A percentile compares a stretch with the other conserved stretches of the same genome.
phyloP scores from a whole-genome alignment of 2,888 invertebrate species.

The Kryphioiulus occultus region DNA sequence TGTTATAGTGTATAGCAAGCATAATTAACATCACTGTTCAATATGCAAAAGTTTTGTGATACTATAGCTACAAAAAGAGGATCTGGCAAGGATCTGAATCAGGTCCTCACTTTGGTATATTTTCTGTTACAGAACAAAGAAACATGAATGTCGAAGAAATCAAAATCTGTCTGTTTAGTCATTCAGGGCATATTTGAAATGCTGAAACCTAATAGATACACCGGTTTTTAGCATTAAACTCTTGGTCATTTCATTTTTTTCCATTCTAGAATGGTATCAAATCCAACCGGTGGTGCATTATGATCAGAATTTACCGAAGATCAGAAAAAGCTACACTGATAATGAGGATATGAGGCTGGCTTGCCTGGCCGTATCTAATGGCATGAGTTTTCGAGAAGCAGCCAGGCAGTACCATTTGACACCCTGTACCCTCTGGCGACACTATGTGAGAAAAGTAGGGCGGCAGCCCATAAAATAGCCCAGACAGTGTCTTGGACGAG shows the following conservation, averaged over 20 bases:
- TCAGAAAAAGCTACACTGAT: slow-evolving; percentile 3
- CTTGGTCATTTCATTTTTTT: neutral
- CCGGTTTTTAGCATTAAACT: neutral
- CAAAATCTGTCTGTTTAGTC: too few relatives aligned
- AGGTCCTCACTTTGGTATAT: too few relatives aligned
- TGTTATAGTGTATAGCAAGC: too few relatives aligned
- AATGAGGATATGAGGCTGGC: slow-evolving; percentile 37
- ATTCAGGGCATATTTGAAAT: too few relatives aligned
- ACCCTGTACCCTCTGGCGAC: slow-evolving; percentile 37
- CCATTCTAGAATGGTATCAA: slow-evolving; percentile 33
- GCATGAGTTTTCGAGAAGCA: slow-evolving; percentile 38
- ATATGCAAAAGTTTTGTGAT: too few relatives aligned
- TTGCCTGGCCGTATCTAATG: slow-evolving; percentile 40
- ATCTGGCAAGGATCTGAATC: too few relatives aligned
- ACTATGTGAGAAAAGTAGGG: slow-evolving; percentile 36
- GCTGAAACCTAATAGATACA: neutral
- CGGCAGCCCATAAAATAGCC: neutral
- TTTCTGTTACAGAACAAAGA: too few relatives aligned
- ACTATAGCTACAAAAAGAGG: too few relatives aligned
- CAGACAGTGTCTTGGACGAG: neutral
- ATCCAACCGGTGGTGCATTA: neutral
- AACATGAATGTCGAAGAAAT: too few relatives aligned
- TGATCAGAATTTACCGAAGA: slow-evolving; percentile 9
- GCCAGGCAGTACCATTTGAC: slow-evolving; percentile 1
- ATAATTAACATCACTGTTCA: too few relatives aligned